Evolutionary conservation across 2,888 invertebrate species (phyloP).

Genomic region (Meteorus colon): DNA sequence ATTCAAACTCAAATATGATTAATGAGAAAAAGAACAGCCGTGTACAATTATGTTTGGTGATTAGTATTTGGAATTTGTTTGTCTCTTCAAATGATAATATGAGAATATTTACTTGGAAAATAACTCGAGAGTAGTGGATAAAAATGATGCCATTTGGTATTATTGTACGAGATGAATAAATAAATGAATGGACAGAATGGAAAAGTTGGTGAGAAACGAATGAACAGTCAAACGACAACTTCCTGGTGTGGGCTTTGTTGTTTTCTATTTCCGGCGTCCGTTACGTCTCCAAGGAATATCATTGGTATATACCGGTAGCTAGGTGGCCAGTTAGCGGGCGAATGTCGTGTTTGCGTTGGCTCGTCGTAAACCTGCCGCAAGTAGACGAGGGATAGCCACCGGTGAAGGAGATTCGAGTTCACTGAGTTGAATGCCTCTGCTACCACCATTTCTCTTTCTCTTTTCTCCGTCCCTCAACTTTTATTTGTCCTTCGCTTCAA

Average conservation of each 20-base stretch:
- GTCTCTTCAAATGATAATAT: no score
- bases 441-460: slow-evolving; percentile 32
- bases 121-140: no score
- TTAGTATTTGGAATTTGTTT: no score
- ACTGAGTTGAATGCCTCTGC: slow-evolving; percentile 13
- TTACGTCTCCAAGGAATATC: slow-evolving; percentile 23
- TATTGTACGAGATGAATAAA: neutral
- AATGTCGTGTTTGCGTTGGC: slow-evolving; percentile 68
- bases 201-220: neutral
- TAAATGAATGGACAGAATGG: neutral
- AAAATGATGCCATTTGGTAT: no score
- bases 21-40: no score
- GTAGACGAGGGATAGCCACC: slow-evolving; percentile 57
- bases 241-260: neutral
- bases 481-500: slow-evolving; percentile 31
- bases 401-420: slow-evolving; percentile 42
- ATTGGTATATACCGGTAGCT: slow-evolving; percentile 61
- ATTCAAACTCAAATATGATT: no score
- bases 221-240: neutral
- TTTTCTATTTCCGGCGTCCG: slow-evolving; percentile 31
- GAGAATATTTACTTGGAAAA: no score
- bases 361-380: slow-evolving; percentile 67
- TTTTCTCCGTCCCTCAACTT: slow-evolving; percentile 39
- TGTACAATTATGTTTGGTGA: no score
- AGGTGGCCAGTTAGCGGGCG: slow-evolving; percentile 68